phyloP scores from a whole-genome alignment of 2,797 vertebrate species.

The Propithecus perrieri region DNA sequence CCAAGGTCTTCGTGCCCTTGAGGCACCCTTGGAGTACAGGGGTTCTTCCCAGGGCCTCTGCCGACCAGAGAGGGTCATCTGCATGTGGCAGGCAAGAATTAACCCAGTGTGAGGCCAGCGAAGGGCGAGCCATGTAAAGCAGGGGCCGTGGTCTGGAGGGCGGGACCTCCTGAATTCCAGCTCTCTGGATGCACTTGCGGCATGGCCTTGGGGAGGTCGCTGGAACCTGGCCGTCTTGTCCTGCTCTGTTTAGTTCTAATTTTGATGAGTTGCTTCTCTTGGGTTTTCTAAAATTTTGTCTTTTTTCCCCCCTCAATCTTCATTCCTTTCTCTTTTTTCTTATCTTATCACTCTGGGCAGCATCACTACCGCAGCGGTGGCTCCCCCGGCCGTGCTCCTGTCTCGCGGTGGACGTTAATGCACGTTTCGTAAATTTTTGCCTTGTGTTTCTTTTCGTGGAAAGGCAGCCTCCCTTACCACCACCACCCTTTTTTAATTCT shows the following conservation, averaged over 20 bases:
- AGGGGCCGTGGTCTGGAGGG: neutral
- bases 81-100: neutral
- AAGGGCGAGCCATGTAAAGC: fast-evolving
- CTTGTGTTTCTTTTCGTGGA: neutral
- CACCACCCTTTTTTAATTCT: fast-evolving
- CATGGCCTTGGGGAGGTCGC: fast-evolving
- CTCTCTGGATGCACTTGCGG: fast-evolving
- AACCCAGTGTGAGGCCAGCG: neutral
- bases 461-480: fast-evolving
- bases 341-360: neutral
- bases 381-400: neutral
- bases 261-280: neutral
- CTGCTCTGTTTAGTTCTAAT: fast-evolving
- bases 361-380: too few species aligned
- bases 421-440: neutral
- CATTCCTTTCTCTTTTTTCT: neutral
- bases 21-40: neutral
- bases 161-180: fast-evolving
- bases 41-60: fast-evolving
- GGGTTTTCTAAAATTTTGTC: neutral
- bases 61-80: neutral
- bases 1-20: fast-evolving
- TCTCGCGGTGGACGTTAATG: fast-evolving
- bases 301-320: too few species aligned
- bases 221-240: neutral